Base-by-base conservation (phyloP, 2,888 invertebrate species). In the Lochmaea crataegi region DNA sequence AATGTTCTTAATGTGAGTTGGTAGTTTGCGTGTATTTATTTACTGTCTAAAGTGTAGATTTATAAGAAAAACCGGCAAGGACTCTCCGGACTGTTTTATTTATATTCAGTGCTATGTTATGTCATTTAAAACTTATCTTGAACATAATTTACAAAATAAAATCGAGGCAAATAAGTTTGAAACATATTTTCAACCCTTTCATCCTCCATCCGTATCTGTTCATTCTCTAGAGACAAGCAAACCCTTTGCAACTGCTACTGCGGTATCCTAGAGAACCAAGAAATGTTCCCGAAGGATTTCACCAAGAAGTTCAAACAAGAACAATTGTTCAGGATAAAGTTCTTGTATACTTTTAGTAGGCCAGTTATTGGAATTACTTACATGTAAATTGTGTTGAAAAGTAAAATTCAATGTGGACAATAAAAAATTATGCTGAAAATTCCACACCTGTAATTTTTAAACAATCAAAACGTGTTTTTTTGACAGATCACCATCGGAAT, bases 211-310 rank as follows among this genome's bases (percentile, higher is more conserved):
- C 58, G 41, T 68, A 68, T 61, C 60, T 32, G 38, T 70, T 57
- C 10, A 45, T 48, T 64, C 70, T 38, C 67, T n/a, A 11, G 64
- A 65, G 70, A 70, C 22, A 26, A 65, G n/a, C 63, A 56, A 45
- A 70, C 70, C 70, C 70, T 70, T 70, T 70, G 64, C 42, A 32
- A 61, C 51, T 68, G 60, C 68, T 60, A 18, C 64, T 53, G 63
- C 70, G 45, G 45, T 56, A 70, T 61, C 70, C 64, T 60, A 51
- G 57, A 71, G 71, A 65, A 60, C 65, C 57, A 61, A 60, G 71
- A 65, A 74, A 65, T 60, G 65, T 61, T 74, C 65, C 68, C 74
- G 18, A 57, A 61, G 71, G 71, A 71, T 51, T 38, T 12, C 10
- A 12, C 32, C 64, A 70, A 65, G 69, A 69, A 69, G 56, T 69